Conservation (phyloP, 2,888 invertebrate genomes). For the Chrysomela aeneicollis region DNA sequence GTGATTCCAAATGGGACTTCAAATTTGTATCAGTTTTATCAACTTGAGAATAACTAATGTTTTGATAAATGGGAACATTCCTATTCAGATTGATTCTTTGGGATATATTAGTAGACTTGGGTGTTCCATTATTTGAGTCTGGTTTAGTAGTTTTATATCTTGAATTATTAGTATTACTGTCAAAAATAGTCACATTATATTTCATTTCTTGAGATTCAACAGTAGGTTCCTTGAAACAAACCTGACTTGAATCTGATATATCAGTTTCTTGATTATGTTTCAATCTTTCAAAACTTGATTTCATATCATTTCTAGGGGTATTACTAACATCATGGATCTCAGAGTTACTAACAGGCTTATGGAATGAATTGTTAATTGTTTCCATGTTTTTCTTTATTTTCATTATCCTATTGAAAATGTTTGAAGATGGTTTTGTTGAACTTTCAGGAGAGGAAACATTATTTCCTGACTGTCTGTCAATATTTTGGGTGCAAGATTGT, state of each 20-base stretch:
- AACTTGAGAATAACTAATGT: background rate
- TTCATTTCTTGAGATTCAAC: background rate
- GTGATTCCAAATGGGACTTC: background rate
- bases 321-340: slow-evolving; percentile 20
- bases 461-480: background rate
- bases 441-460: background rate
- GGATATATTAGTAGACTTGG: background rate
- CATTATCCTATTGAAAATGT: slow-evolving; percentile 15
- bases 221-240: background rate
- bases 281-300: background rate
- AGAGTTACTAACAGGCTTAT: background rate
- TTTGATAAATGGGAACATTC: background rate
- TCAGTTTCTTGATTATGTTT: background rate
- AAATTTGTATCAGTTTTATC: background rate
- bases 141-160: background rate
- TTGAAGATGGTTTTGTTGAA: background rate
- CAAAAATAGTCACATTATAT: background rate
- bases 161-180: background rate
- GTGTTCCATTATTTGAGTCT: background rate
- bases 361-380: background rate
- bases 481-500: background rate
- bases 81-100: background rate
- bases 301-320: background rate
- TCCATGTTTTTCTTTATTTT: slow-evolving; percentile 16
- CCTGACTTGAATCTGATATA: background rate